phyloP scores from a whole-genome alignment of 1,140 invertebrate species.

The Stegodyphus dumicola region DNA sequence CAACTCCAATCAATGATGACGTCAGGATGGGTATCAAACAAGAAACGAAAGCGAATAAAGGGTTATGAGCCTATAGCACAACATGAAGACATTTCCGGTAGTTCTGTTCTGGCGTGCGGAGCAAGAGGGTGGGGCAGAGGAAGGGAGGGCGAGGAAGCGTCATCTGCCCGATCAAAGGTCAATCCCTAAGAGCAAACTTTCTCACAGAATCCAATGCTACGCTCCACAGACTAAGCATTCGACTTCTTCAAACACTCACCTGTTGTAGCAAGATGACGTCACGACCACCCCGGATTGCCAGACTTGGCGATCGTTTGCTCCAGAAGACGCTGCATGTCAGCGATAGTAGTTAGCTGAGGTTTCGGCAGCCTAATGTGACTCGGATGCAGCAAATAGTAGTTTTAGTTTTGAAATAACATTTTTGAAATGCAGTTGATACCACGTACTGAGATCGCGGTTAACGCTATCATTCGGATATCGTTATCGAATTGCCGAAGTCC shows the following conservation, averaged over 20 bases:
- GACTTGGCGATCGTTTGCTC: no score
- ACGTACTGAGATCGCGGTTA: no score
- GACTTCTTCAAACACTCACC: slow-evolving; percentile 39
- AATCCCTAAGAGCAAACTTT: slow-evolving; percentile 47
- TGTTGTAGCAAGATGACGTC: slow-evolving; percentile 6
- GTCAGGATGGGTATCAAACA: neutral
- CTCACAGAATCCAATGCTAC: slow-evolving; percentile 49
- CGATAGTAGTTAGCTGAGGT: no score
- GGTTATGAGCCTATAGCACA: slow-evolving; percentile 26
- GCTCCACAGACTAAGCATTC: slow-evolving; percentile 19
- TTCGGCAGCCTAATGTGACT: no score
- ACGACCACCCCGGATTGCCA: neutral
- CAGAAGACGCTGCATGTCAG: no score
- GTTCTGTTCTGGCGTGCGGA: slow-evolving; percentile 8
- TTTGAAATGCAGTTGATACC: no score
- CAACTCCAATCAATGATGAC: slow-evolving; percentile 6
- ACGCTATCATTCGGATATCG: no score
- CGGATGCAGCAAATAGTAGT: no score
- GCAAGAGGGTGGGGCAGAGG: neutral
- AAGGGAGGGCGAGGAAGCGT: neutral
- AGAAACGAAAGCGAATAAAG: neutral
- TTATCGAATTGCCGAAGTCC: no score
- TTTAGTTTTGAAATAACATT: no score
- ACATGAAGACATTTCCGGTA: slow-evolving; percentile 49
- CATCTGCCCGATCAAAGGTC: slow-evolving; percentile 55